A percentile compares a stretch with the other conserved stretches of the same genome.
Evolutionary conservation across 35 echinoderm and acorn worm genomes (phyloP).

Genomic region (Holothuria glaberrima): DNA sequence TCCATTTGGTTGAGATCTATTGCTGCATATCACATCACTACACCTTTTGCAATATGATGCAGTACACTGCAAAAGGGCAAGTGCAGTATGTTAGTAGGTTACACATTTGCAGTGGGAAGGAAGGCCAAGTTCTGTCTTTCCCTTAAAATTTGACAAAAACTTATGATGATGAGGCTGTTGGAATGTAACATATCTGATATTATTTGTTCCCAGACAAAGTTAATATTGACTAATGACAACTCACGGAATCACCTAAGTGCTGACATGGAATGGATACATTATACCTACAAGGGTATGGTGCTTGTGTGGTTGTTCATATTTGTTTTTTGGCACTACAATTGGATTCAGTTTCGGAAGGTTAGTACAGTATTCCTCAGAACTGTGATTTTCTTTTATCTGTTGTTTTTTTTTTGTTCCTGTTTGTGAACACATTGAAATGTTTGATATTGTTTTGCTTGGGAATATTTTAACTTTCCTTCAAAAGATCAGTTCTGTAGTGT

Average conservation of each 20-base stretch:
- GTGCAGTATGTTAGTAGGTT: not conserved
- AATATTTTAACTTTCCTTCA: too few species aligned
- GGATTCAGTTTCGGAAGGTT: conserved; percentile 32
- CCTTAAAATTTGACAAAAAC: not conserved
- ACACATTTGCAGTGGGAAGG: not conserved
- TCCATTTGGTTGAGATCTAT: too few species aligned
- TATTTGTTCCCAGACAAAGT: not conserved
- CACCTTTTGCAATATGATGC: too few species aligned
- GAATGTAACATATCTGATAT: not conserved
- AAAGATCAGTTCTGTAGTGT: too few species aligned
- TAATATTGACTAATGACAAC: conserved; percentile 18
- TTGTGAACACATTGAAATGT: too few species aligned
- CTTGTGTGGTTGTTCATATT: conserved; percentile 18
- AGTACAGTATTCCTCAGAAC: not conserved
- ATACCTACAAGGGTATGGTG: conserved; percentile 39
- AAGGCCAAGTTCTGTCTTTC: not conserved
- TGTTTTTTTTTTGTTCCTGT: too few species aligned
- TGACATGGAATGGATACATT: conserved; percentile 28
- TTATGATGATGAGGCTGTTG: not conserved
- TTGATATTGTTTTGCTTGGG: too few species aligned
- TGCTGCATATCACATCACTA: too few species aligned
- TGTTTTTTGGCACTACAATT: conserved; percentile 37
- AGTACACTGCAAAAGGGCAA: not conserved
- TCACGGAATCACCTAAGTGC: not conserved
- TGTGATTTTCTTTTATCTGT: too few species aligned